Conservation (phyloP, 2,888 invertebrate species). For the Lepidochitona cinerea region DNA sequence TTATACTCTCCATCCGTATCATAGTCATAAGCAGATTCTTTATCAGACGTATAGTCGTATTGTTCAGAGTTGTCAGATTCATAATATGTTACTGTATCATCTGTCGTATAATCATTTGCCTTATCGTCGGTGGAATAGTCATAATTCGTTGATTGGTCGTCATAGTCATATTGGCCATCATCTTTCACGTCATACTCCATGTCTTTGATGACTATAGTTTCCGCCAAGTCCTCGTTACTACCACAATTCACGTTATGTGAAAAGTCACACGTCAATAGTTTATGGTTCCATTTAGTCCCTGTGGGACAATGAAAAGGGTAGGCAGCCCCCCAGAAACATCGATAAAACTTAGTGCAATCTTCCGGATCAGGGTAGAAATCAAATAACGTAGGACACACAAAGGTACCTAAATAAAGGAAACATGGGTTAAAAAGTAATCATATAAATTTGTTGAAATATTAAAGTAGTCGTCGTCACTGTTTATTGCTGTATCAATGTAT, state of each 20-base stretch:
- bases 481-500: too few species aligned
- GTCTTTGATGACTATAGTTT: too few species aligned
- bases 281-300: slow-evolving; percentile 51
- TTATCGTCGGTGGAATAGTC: background rate
- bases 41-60: background rate
- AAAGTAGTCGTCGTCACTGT: too few species aligned
- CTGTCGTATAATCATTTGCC: background rate
- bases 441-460: too few species aligned
- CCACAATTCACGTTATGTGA: slow-evolving; percentile 33
- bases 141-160: background rate
- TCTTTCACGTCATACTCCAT: too few species aligned
- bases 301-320: slow-evolving; percentile 48
- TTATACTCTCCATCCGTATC: background rate
- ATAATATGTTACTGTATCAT: background rate
- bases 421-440: too few species aligned
- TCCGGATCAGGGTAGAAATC: slow-evolving; percentile 47
- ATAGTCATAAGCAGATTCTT: background rate
- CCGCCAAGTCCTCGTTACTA: background rate
- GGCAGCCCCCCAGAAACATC: slow-evolving; percentile 50
- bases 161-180: background rate
- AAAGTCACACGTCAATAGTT: slow-evolving; percentile 47
- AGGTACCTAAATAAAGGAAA: background rate
- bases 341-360: slow-evolving; percentile 52
- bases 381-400: slow-evolving; percentile 31
- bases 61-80: background rate